Percentiles rank a stretch among this genome's conserved stretches.
Conservation (phyloP, 2,888 invertebrate species). For the Pyrrhopygopsis socrates region DNA sequence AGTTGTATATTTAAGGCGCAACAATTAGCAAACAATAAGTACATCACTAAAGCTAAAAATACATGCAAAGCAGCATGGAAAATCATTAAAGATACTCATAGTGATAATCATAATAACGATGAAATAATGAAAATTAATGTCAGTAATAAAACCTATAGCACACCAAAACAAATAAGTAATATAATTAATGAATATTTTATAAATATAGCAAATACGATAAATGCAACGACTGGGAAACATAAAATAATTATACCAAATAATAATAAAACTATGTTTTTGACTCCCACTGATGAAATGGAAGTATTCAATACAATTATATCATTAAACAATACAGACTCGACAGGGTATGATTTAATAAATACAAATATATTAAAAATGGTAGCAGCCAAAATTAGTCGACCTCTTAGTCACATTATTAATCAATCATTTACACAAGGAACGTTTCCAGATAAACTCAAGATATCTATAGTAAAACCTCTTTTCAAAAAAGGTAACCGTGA, state of each 20-base stretch:
- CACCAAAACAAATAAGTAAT: neutral
- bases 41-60: neutral
- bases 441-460: constrained; percentile 34
- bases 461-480: constrained; percentile 37
- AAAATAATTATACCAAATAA: neutral
- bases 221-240: too few relatives aligned
- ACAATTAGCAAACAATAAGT: neutral
- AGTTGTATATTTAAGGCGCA: neutral
- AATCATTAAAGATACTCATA: neutral
- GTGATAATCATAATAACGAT: neutral
- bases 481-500: constrained; percentile 12
- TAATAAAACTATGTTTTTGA: neutral
- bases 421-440: constrained; percentile 14
- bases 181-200: neutral
- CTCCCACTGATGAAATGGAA: neutral
- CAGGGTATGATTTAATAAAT: neutral
- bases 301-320: neutral
- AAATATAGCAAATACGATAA: neutral
- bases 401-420: constrained; percentile 30
- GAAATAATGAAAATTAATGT: neutral
- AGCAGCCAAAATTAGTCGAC: neutral
- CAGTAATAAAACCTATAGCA: neutral
- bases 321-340: neutral
- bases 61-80: neutral
- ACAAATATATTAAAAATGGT: constrained; percentile 13